phyloP scores from a whole-genome alignment of 2,888 invertebrate genomes.

The Piscicola geometra region DNA sequence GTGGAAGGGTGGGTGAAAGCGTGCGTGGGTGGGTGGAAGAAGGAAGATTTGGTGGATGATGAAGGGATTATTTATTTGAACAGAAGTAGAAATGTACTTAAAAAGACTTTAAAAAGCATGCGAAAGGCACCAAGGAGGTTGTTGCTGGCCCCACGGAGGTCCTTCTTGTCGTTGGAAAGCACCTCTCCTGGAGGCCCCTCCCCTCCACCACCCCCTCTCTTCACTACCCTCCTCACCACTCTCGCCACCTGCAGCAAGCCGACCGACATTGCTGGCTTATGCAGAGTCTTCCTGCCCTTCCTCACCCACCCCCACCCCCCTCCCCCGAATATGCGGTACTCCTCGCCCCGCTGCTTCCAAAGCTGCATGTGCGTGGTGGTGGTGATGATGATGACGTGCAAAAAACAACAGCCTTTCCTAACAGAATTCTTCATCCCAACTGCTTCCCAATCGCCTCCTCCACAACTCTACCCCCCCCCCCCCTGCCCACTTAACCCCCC shows the following conservation, averaged over 20 bases:
- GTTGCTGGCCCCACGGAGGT: too few relatives aligned
- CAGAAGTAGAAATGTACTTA: too few relatives aligned
- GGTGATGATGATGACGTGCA: neutral
- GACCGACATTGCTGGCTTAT: conserved; percentile 59
- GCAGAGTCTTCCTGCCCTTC: conserved; percentile 61
- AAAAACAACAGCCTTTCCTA: too few relatives aligned
- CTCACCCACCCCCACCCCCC: conserved; percentile 78
- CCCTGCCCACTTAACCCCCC: too few relatives aligned
- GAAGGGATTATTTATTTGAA: too few relatives aligned
- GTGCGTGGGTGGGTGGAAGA: neutral
- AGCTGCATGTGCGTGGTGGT: conserved; percentile 46
- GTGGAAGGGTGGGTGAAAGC: neutral
- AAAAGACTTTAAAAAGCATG: too few relatives aligned
- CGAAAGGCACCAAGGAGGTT: too few relatives aligned
- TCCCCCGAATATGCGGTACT: conserved; percentile 84
- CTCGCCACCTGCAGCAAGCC: conserved; percentile 61
- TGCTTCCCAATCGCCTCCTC: too few relatives aligned
- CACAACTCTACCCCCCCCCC: too few relatives aligned
- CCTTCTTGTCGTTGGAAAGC: too few relatives aligned
- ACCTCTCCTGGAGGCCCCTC: too few relatives aligned
- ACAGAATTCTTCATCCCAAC: neutral
- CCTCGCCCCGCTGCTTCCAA: conserved; percentile 97
- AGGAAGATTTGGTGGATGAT: too few relatives aligned
- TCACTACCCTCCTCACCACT: conserved; percentile 43
- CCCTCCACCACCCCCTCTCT: neutral